Conservation (phyloP, 2,797 vertebrate species). For the Carcharodon carcharias region DNA sequence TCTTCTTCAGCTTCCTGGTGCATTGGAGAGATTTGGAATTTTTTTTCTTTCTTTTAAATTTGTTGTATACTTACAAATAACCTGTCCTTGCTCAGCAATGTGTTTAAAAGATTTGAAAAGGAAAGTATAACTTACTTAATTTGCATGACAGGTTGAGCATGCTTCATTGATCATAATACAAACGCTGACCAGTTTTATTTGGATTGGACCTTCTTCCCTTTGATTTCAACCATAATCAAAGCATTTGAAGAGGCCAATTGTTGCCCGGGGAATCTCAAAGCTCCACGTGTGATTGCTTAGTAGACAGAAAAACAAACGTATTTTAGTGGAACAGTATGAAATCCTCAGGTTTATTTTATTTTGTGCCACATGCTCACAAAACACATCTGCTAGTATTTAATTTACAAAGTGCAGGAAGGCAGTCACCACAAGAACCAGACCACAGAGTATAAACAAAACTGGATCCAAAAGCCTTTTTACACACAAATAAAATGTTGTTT, state of each 20-base stretch:
- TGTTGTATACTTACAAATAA: not conserved
- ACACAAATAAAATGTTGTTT: slow-evolving; percentile 55
- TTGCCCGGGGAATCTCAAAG: not conserved
- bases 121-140: not conserved
- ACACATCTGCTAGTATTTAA: slow-evolving; percentile 67
- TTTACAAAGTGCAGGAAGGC: slow-evolving; percentile 59
- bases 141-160: slow-evolving; percentile 22
- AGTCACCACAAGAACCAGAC: slow-evolving; percentile 57
- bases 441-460: slow-evolving; percentile 57
- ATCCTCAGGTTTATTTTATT: slow-evolving; percentile 36
- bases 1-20: not conserved
- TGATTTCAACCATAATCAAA: slow-evolving; percentile 30
- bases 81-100: not conserved
- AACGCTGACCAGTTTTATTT: slow-evolving; percentile 31
- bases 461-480: slow-evolving; percentile 44
- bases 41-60: not conserved
- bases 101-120: slow-evolving; percentile 14
- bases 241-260: not conserved
- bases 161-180: slow-evolving; percentile 8
- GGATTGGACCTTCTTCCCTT: slow-evolving; percentile 18
- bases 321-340: slow-evolving; percentile 36
- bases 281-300: slow-evolving; percentile 33
- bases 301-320: slow-evolving; percentile 32
- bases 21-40: not conserved
- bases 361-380: slow-evolving; percentile 48